These are phyloP conservation scores for Euleptes europaea DNA, from an alignment of 2,113 vertebrate genomes.

Conservation along the genomic window DNA sequence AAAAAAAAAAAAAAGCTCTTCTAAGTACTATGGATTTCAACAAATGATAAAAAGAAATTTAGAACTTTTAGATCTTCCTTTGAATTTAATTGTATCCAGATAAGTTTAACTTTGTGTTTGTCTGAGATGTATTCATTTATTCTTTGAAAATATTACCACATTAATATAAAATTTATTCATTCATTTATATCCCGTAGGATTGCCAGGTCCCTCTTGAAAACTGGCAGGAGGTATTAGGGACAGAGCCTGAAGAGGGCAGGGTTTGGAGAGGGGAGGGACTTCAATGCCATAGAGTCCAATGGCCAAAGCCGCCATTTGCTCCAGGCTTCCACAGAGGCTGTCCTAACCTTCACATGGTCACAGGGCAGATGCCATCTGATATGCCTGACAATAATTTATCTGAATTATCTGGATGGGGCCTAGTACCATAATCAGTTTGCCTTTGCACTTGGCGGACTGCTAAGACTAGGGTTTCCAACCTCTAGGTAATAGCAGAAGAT, in stretches of 20 bases:
- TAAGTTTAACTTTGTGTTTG: neutral
- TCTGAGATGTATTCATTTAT: neutral
- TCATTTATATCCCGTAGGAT: no score
- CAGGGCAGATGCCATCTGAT: neutral
- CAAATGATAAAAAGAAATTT: neutral
- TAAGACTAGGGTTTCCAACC: no score
- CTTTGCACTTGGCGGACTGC: neutral
- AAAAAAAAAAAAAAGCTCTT: neutral
- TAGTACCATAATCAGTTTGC: neutral
- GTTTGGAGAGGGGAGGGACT: no score
- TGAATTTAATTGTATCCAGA: neutral
- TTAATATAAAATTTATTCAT: slow-evolving; percentile 15
- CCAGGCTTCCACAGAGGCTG: neutral
- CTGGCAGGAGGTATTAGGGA: no score
- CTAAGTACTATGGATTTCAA: neutral
- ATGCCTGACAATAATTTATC: neutral
- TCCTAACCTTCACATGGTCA: neutral
- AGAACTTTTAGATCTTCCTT: neutral
- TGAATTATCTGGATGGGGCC: neutral
- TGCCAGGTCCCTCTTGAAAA: no score
- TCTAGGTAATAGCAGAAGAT: no score
- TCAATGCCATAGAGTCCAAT: no score
- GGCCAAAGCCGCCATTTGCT: no score
- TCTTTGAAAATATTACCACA: neutral
- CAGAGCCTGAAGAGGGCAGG: no score